These are phyloP conservation scores for Stictonetta naevosa DNA, from an alignment of 2,113 vertebrate genomes.

Conservation along the genomic window DNA sequence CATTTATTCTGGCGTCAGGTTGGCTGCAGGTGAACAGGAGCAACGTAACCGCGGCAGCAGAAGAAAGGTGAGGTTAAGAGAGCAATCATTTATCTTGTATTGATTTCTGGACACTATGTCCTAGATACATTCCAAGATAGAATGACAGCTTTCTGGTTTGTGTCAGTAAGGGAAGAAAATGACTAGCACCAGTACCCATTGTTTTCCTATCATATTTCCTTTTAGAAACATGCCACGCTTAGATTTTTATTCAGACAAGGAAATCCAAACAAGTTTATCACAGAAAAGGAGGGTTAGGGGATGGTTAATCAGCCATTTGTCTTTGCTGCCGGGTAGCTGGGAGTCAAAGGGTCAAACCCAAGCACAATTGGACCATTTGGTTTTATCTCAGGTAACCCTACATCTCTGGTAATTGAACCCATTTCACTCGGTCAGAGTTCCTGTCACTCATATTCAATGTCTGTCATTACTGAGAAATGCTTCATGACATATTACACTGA, in stretches of 20 bases:
- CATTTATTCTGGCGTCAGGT: conserved; percentile 81
- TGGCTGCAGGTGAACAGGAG: conserved; percentile 81
- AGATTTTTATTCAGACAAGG: conserved; percentile 70
- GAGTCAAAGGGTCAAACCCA: conserved; percentile 76
- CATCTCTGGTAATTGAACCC: conserved; percentile 81
- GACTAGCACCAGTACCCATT: conserved; percentile 44
- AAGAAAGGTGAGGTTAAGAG: conserved; percentile 78
- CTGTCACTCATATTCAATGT: conserved; percentile 82
- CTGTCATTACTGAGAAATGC: conserved; percentile 82
- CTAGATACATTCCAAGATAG: conserved; percentile 79
- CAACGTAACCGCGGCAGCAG: conserved; percentile 53
- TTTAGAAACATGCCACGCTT: conserved; percentile 71
- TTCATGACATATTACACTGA: conserved; percentile 80
- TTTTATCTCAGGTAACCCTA: conserved; percentile 81
- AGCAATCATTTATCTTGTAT: conserved; percentile 83
- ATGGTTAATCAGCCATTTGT: conserved; percentile 78
- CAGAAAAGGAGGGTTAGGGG: conserved; percentile 61
- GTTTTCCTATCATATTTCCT: conserved; percentile 80
- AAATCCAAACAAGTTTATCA: conserved; percentile 81
- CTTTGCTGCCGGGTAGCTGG: conserved; percentile 64
- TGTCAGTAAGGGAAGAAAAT: conserved; percentile 66
- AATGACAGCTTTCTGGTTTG: conserved; percentile 75
- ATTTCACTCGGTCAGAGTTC: conserved; percentile 79
- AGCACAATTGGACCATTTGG: conserved; percentile 79
- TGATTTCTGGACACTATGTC: conserved; percentile 83